These are phyloP conservation scores for Atta colombica DNA, from an alignment of 1,140 invertebrate genomes.

Conservation along the genomic window DNA sequence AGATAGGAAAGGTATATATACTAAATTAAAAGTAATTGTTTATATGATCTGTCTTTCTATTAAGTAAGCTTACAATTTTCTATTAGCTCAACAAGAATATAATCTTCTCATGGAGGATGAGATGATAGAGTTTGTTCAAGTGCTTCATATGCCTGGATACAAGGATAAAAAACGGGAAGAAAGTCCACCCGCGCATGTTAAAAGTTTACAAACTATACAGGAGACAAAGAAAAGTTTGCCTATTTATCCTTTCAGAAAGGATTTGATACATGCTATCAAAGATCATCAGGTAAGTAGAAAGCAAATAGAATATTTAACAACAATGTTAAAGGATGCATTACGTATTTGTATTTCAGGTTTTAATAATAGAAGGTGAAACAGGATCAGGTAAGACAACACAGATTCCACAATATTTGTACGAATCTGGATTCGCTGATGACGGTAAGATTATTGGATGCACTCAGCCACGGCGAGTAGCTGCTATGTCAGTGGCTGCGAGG, in stretches of 20 bases:
- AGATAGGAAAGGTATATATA: conserved; percentile 89
- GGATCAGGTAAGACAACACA: conserved; percentile 99
- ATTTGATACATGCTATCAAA: conserved; percentile 94
- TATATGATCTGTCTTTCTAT: neutral
- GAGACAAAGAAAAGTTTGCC: conserved; percentile 98
- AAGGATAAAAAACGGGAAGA: conserved; percentile 88
- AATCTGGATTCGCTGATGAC: conserved; percentile 95
- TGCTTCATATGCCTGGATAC: conserved; percentile 94
- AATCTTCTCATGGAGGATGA: conserved; percentile 98
- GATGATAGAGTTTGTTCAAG: conserved; percentile 99
- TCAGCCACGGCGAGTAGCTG: conserved; percentile 96
- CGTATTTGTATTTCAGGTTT: conserved; percentile 85
- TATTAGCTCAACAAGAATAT: conserved; percentile 92
- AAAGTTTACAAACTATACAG: conserved; percentile 92
- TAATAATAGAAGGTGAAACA: conserved; percentile 99
- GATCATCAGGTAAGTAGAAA: conserved; percentile 93
- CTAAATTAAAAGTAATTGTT: conserved; percentile 12
- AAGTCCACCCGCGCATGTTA: conserved; percentile 90
- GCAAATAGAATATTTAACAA: neutral
- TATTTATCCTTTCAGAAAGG: conserved; percentile 96
- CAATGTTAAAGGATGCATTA: neutral
- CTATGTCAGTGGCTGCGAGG: conserved; percentile 99
- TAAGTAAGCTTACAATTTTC: conserved; percentile 67
- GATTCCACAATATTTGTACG: conserved; percentile 98
- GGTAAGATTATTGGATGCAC: conserved; percentile 92